Evolutionary conservation across 2,888 invertebrate genomes (phyloP), one percentile per base, ranked within the genome.

Genomic region (Spisula solida): DNA sequence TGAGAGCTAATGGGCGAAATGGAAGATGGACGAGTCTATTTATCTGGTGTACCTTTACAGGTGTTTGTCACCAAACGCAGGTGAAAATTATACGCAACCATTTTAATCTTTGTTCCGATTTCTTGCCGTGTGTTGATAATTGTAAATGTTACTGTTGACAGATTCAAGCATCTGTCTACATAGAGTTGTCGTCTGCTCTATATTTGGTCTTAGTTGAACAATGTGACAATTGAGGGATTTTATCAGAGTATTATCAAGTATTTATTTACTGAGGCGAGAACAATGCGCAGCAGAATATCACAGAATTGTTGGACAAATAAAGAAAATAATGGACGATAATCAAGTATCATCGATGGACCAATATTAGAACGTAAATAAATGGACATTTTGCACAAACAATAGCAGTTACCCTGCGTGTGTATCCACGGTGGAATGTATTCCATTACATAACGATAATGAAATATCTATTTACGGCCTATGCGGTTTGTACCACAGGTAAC

Each of bases 11-110:
- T 75, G 48, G 25, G 14, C 70, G 48, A 75, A 41, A 41, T 41
- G 41, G 8, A 41, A 41, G 16, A 31, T 75, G 78, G 84, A 34
- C 84, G 84, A 84, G 84, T 84, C 56, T 14, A 84, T 84, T 84
- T 55, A n/a, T 2, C 55, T 55, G 34, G 8, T 16, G 70, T 70
- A n/a, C 51, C n/a, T 14, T 14, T 41, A 83, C 83, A 83, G 83
- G 83, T 83, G 83, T 70, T 14, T 18, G 1, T n/a, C 34, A 79
- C 34, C 34, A 56, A n/a, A 2, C 12, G 84, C 84, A 84, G 84
- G 84, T 84, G 84, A 84, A 83, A 82, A 83, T 70, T 70, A 47
- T 83, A 18, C 70, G 47, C n/a, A 31, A 29, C 25, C 25, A 25
- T 66, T n/a, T n/a, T 8, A n/a, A 70, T 70, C 29, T 31, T 70